A percentile compares a stretch with the other conserved stretches of the same genome.
Evolutionary conservation across 2,888 invertebrate genomes (phyloP).

Genomic region (Helleia helle): DNA sequence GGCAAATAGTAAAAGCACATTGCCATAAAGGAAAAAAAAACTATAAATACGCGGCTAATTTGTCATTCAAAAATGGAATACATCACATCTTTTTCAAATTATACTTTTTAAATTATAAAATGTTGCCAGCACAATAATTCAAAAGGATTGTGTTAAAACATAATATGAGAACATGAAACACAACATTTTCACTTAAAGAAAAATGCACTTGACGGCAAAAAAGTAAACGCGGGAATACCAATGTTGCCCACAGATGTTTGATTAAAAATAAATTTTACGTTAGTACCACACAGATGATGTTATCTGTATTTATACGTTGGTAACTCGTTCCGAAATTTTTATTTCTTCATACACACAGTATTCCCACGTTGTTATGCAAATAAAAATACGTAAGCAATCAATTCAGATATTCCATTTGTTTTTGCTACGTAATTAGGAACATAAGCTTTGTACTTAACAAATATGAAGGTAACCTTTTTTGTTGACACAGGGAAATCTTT

Average conservation of each 20-base stretch:
- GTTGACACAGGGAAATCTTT: no score
- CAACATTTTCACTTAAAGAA: slow-evolving; percentile 14
- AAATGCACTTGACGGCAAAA: slow-evolving; percentile 13
- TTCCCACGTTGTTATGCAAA: slow-evolving; percentile 26
- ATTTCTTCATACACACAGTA: slow-evolving; percentile 17
- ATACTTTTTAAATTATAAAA: no score
- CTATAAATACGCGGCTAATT: no score
- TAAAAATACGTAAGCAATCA: slow-evolving; percentile 19
- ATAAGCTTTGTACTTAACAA: not conserved
- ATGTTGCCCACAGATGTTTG: not conserved
- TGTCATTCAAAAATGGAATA: no score
- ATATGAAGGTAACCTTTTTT: no score
- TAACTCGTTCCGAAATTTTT: slow-evolving; percentile 15
- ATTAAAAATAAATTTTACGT: slow-evolving; percentile 9
- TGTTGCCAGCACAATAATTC: slow-evolving; percentile 4
- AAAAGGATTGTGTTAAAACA: slow-evolving; percentile 11
- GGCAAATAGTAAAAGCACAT: no score
- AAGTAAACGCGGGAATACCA: slow-evolving; percentile 9
- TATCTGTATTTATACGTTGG: slow-evolving; percentile 2
- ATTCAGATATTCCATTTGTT: slow-evolving; percentile 21
- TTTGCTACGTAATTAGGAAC: slow-evolving; percentile 12
- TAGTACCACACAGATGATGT: not conserved
- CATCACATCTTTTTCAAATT: no score
- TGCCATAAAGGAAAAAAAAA: no score
- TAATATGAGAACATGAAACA: slow-evolving; percentile 10